Conservation (phyloP, 2,797 vertebrate genomes). For the Synaphobranchus kaupii region DNA sequence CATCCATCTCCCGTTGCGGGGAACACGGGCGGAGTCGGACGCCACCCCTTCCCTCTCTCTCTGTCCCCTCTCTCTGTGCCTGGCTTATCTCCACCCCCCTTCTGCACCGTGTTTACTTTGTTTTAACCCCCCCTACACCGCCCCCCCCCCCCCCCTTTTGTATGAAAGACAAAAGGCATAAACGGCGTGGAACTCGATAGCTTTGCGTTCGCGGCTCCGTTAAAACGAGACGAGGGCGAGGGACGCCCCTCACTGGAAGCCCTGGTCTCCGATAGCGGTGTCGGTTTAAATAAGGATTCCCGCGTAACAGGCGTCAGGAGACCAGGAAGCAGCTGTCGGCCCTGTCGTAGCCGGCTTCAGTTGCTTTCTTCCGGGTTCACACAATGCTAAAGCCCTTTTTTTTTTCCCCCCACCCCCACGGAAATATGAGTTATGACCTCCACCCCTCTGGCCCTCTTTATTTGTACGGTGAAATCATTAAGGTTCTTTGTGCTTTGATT, state of each 20-base stretch:
- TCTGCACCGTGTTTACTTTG: not conserved
- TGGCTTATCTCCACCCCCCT: not conserved
- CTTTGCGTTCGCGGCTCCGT: not conserved
- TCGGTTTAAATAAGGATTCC: constrained; percentile 17
- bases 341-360: not conserved
- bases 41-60: not conserved
- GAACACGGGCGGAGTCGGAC: not conserved
- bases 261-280: not conserved
- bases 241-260: not conserved
- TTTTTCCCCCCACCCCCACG: not conserved
- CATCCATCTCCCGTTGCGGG: constrained; percentile 26
- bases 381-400: not conserved
- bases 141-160: not conserved
- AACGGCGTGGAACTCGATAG: constrained; percentile 1
- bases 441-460: not conserved
- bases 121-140: not conserved
- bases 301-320: not conserved
- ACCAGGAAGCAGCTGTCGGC: not conserved
- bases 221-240: not conserved
- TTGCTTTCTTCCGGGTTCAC: not conserved
- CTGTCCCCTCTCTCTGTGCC: not conserved
- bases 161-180: not conserved
- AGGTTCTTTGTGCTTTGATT: not conserved
- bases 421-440: not conserved
- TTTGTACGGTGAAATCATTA: not conserved